Conservation (phyloP, 2,888 invertebrate species). For the Brachycybe producta region DNA sequence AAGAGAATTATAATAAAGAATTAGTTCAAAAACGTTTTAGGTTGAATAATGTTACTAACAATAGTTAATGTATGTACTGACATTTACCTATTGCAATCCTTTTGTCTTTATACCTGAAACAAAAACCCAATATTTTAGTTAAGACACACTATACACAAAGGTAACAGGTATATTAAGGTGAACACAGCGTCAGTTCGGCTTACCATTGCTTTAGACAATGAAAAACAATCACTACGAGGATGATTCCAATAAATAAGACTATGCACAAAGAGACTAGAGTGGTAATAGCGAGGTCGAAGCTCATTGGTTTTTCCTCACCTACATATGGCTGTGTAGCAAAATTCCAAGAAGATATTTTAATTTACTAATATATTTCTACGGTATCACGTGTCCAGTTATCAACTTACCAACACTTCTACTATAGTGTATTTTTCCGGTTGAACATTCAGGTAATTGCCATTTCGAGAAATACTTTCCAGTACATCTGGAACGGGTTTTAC, state of each 20-base stretch:
- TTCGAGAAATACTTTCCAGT: background rate
- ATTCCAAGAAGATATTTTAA: too few species aligned
- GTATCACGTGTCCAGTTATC: too few species aligned
- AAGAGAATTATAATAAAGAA: too few species aligned
- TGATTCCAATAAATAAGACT: slow-evolving; percentile 69
- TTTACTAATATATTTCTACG: too few species aligned
- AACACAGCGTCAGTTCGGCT: slow-evolving; percentile 20
- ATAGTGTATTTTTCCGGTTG: too few species aligned
- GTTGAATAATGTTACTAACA: background rate
- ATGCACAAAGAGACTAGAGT: slow-evolving; percentile 72
- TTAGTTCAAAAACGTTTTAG: too few species aligned
- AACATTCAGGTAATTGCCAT: slow-evolving; percentile 39
- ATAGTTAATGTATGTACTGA: background rate
- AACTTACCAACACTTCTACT: too few species aligned
- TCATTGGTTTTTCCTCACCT: too few species aligned
- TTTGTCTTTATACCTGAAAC: slow-evolving; percentile 8
- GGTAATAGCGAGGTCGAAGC: slow-evolving; percentile 72
- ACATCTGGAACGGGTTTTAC: background rate
- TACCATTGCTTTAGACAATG: slow-evolving; percentile 77
- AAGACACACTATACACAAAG: too few species aligned
- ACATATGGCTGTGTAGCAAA: too few species aligned
- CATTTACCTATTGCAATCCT: background rate
- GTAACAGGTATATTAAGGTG: background rate
- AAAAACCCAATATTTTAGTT: background rate
- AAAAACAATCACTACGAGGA: slow-evolving; percentile 73